Evolutionary conservation across 2,113 vertebrate genomes (phyloP), one percentile per base, ranked within the genome.

Genomic region (Rana temporaria): DNA sequence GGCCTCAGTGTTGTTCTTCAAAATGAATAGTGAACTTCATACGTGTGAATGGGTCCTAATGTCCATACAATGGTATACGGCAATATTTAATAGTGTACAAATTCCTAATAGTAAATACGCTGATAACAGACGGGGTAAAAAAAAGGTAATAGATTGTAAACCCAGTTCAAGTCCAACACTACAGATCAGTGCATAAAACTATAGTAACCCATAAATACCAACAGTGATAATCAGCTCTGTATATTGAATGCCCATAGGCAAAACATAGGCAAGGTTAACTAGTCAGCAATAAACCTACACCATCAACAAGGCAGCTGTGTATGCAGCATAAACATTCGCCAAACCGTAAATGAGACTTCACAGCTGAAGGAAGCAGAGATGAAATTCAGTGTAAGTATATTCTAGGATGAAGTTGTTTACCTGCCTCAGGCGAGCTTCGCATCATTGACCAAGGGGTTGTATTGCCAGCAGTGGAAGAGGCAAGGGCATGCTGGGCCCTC

Each of bases 401-500:
- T 66, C 55, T 32, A 62, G 22, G 63, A 78, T 52, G 24, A 42
- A 19, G 67, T 48, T 65, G 12, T 82, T 79, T 79, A 82, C 80
- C 80, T 82, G 80, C 71, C 53, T 82, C 80, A 19, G 71, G 38
- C 16, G 60, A 65, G 17, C 63, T 65, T 38, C 71, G 52, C 55
- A 75, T 82, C 80, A 82, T 67, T 48, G 80, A 17, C 80, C 80
- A 82, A 38, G 80, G 80, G 9, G 80, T 67, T 67, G 80, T 22
- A 53, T 75, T 82, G 62, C 71, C 57, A 6, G 26, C 52, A 22
- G 62, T 55, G 34, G 80, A 59, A 66, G 80, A 63, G 38, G 48
- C 71, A 53, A 82, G 80, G 14, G 69, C 71, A 82, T 82, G 80
- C n/a, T 82, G 79, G n/a, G 70, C 52, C 80, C 80, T 82, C 80